Percentiles rank a stretch among this genome's conserved stretches.
These are phyloP conservation scores for Lucilia sericata DNA, from an alignment of 1,140 invertebrate species.

Conservation along the genomic window DNA sequence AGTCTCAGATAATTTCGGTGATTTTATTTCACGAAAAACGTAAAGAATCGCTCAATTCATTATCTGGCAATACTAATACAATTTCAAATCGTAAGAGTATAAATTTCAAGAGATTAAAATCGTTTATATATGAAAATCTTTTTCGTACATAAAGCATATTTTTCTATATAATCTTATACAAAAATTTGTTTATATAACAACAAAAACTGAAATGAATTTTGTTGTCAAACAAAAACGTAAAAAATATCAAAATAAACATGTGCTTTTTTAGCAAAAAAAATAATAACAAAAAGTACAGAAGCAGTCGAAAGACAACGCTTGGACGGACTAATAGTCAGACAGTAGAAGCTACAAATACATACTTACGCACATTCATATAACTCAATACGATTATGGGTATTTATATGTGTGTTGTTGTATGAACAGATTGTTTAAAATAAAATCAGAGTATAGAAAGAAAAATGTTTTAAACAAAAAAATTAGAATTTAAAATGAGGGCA, in stretches of 20 bases:
- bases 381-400: neutral
- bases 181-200: neutral
- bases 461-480: neutral
- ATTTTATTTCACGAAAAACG: too few species aligned
- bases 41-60: too few species aligned
- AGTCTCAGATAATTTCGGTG: too few species aligned
- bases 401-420: neutral
- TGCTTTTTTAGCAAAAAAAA: neutral
- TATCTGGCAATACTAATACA: too few species aligned
- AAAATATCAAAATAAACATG: constrained; percentile 7
- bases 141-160: too few species aligned
- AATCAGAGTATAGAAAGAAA: neutral
- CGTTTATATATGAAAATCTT: too few species aligned
- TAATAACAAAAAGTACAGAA: too few species aligned
- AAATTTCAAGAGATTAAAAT: too few species aligned
- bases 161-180: too few species aligned
- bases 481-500: constrained; percentile 5
- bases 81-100: too few species aligned
- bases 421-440: neutral
- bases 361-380: neutral
- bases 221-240: neutral
- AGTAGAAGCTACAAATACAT: neutral
- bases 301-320: too few species aligned
- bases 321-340: neutral
- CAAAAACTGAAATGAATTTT: neutral